Evolutionary conservation across 2,888 invertebrate genomes (phyloP), one percentile per base, ranked within the genome.

Genomic region (Operophtera brumata): DNA sequence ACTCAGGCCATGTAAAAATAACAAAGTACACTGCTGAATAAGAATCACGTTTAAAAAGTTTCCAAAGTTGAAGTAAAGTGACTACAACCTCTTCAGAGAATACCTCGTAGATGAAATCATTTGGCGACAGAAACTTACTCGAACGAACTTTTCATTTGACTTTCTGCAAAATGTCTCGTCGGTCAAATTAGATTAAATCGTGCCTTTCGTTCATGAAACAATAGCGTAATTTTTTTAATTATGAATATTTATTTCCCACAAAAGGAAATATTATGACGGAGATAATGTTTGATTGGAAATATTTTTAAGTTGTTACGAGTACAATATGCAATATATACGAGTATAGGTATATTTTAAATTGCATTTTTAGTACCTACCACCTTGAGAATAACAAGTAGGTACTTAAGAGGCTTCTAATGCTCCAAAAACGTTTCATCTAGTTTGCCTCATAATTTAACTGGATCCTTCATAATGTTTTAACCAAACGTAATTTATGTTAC

Each of bases 81-180:
- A 11, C n/a, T 36, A 13, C 13, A 13, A 36, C 13, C 13, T 36
- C 36, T 12, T 13, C 7, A 36, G 36, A 36, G 36, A 36, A 13
- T 36, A 5, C 34, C 20, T 30, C 8, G 6, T 34, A 11, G n/a
- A 34, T 34, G 34, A 36, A 41, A 41, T 6, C 37, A 6, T 13
- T 37, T 28, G 1, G n/a, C 25, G 41, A 20, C 26, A 40, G 30
- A 44, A 49, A 53, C 36, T 47, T 54, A 49, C 45, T 51, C 47
- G 28, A 39, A 41, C 13, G 47, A 25, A 34, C 32, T 20, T 46
- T 40, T 40, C 37, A 14, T 37, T 37, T 14, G 37, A 37, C 25
- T 40, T 40, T 40, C 11, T 40, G 6, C 10, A n/a, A 25, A 25
- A 40, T 40, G 10, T n/a, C 40, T 40, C n/a, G 10, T 2, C 40